Evolutionary conservation across 2,888 invertebrate genomes (phyloP), one percentile per base, ranked within the genome.

Genomic region (Dugesia japonica): DNA sequence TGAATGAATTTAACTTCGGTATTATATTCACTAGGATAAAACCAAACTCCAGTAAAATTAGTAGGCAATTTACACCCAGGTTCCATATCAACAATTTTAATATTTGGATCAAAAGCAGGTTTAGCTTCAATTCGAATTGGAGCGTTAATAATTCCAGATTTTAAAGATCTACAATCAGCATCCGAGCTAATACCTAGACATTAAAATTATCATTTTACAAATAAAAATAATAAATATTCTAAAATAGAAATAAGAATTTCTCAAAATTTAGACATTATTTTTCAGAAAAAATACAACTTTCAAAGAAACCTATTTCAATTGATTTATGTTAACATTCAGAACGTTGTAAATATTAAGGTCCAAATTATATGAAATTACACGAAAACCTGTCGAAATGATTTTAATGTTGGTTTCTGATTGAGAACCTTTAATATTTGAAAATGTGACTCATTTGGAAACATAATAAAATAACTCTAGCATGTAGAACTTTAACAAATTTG

Each of bases 1-100:
- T 26, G 7, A 9, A 26, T 13, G n/a, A 28, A 1, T 73, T 71
- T 73, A 31, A 84, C 84, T 28, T 94, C 92, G 0, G 94, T 94
- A 84, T 94, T 94, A 79, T 93, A 91, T 83, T 95, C 94, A 0
- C 94, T 94, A 0, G 95, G 94, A 82, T 95, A 95, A 75, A 94
- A 92, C 95, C 95, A 97, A 26, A 91, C 89, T 0, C 97, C 94
- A 0, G 90, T 89, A 85, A 93, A 93, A 83, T 95, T 94, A 83
- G 92, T 90, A 0, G 95, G 94, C 78, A 97, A 85, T 71, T 92
- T 89, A 82, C 95, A 97, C 0, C 92, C 91, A 1, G 95, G 91
- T 80, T 90, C 90, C 0, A 94, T 78, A 71, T 80, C 72, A 71
- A 79, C 79, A 0, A 78, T 26, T 74, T 80, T 80, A 42, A 76